Conservation (phyloP, 2,888 invertebrate genomes). For the Deilephila elpenor region DNA sequence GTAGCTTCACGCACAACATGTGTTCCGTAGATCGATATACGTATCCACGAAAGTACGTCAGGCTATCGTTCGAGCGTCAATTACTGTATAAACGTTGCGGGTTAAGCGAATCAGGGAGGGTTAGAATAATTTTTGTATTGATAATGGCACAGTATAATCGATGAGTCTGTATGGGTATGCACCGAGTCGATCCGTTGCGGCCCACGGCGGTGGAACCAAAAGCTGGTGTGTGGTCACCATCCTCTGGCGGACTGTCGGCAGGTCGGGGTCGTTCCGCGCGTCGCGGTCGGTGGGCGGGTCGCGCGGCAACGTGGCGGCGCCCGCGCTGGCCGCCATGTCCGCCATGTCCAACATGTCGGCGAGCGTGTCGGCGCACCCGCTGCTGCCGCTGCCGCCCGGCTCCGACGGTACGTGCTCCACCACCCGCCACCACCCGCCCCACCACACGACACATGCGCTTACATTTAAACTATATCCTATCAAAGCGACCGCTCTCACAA, state of each 20-base stretch:
- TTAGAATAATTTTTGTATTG: slow-evolving; percentile 11
- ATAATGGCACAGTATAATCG: background rate
- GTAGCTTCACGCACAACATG: slow-evolving; percentile 30
- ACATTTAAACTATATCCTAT: background rate
- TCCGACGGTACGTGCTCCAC: slow-evolving; percentile 80
- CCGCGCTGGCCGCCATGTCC: slow-evolving; percentile 80
- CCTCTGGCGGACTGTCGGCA: slow-evolving; percentile 86
- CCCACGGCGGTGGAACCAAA: slow-evolving; percentile 60
- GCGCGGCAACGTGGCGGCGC: slow-evolving; percentile 91
- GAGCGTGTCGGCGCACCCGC: slow-evolving; percentile 96
- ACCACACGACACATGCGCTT: slow-evolving; percentile 6
- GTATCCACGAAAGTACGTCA: slow-evolving; percentile 1
- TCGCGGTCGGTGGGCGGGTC: slow-evolving; percentile 90
- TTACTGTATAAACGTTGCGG: background rate
- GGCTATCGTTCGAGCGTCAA: background rate
- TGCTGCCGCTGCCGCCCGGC: slow-evolving; percentile 94
- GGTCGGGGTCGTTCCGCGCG: slow-evolving; percentile 98
- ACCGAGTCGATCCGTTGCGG: slow-evolving; percentile 40
- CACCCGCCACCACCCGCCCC: no score
- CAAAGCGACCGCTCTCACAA: background rate
- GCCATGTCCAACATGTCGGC: slow-evolving; percentile 85
- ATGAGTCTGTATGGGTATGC: slow-evolving; percentile 6
- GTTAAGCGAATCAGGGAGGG: slow-evolving; percentile 1
- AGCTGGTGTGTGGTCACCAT: slow-evolving; percentile 73
- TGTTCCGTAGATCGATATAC: slow-evolving; percentile 3